These are phyloP conservation scores for Lutraria rhynchaena DNA, from an alignment of 1,140 invertebrate species.

Conservation along the genomic window DNA sequence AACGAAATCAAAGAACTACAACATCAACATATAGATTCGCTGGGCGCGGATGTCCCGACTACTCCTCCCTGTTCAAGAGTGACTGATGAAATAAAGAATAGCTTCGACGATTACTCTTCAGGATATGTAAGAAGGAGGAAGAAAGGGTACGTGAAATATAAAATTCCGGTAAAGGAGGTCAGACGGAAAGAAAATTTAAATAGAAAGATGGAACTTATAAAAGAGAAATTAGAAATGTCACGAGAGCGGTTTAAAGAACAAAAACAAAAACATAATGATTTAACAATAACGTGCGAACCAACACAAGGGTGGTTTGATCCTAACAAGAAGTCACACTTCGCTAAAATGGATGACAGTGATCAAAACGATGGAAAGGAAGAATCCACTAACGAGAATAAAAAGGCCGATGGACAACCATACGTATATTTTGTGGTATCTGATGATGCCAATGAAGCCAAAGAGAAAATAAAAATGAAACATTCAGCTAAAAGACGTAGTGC, in stretches of 20 bases:
- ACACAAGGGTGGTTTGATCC: neutral
- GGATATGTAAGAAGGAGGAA: neutral
- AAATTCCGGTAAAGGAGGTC: constrained; percentile 34
- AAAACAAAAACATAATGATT: constrained; percentile 7
- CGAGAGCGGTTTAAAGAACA: constrained; percentile 42
- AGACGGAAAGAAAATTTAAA: constrained; percentile 11
- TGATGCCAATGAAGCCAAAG: neutral
- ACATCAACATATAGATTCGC: neutral
- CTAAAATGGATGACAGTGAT: neutral
- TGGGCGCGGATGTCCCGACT: neutral
- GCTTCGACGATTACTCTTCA: neutral
- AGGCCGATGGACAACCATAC: constrained; percentile 4
- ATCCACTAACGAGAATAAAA: neutral
- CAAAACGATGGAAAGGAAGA: too few relatives aligned
- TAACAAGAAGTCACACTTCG: neutral
- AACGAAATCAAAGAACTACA: neutral
- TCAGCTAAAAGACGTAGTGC: constrained; percentile 42
- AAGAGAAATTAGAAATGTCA: constrained; percentile 51
- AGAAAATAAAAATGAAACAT: constrained; percentile 18
- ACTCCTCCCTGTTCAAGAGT: constrained; percentile 37
- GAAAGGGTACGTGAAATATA: constrained; percentile 22
- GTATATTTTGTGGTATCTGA: constrained; percentile 55
- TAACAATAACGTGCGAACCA: constrained; percentile 32
- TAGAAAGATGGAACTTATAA: constrained; percentile 53
- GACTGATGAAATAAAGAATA: neutral